Percentiles rank a stretch among this genome's conserved stretches.
These are phyloP conservation scores for Sarcophaga bullata DNA, from an alignment of 1,140 invertebrate genomes.

Conservation along the genomic window DNA sequence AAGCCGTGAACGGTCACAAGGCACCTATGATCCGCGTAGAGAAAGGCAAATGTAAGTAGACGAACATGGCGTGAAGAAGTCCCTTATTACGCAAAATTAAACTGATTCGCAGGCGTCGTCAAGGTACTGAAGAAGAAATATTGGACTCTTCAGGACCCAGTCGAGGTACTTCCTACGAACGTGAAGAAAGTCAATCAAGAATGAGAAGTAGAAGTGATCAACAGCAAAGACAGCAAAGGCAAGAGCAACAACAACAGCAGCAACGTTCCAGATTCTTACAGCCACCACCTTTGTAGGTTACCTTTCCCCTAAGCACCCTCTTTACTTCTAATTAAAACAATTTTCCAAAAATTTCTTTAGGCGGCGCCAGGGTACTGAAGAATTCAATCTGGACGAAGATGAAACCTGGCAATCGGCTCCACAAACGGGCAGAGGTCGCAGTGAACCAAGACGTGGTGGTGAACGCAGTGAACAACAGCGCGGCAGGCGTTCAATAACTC, in stretches of 20 bases:
- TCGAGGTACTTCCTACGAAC: conserved; percentile 53
- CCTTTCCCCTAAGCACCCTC: not conserved
- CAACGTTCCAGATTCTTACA: not conserved
- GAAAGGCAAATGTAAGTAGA: conserved; percentile 39
- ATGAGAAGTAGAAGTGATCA: conserved; percentile 19
- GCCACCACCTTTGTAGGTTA: not conserved
- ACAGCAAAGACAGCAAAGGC: not conserved
- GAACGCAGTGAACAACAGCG: conserved; percentile 45
- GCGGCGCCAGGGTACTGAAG: conserved; percentile 53
- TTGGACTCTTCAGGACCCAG: conserved; percentile 62
- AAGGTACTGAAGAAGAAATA: conserved; percentile 54
- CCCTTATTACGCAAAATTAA: not conserved
- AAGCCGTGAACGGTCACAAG: conserved; percentile 24
- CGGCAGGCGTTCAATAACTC: conserved; percentile 57
- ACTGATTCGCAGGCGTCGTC: conserved; percentile 33
- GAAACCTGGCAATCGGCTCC: conserved; percentile 51
- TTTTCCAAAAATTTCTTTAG: not conserved
- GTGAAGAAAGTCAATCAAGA: conserved; percentile 42
- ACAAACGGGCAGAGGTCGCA: conserved; percentile 51
- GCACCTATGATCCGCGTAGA: conserved; percentile 48
- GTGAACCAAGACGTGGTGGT: conserved; percentile 7
- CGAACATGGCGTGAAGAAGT: not conserved
- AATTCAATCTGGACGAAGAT: conserved; percentile 55
- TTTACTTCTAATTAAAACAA: not conserved
- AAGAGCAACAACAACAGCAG: not conserved